These are phyloP conservation scores for Onychostoma macrolepis DNA, from an alignment of 2,113 vertebrate genomes.

Conservation along the genomic window DNA sequence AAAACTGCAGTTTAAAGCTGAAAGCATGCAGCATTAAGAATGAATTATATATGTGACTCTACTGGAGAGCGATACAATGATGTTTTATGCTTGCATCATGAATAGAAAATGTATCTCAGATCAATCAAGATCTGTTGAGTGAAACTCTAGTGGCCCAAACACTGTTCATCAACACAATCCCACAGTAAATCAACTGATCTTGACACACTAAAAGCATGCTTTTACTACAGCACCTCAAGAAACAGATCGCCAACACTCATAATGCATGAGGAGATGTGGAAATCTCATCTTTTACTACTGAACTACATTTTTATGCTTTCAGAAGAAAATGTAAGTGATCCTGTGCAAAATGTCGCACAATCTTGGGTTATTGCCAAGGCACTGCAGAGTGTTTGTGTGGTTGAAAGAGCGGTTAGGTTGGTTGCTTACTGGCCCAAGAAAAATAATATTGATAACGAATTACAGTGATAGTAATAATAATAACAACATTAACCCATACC, in stretches of 20 bases:
- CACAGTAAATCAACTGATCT: not conserved
- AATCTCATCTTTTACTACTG: not conserved
- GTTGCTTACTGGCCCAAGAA: not conserved
- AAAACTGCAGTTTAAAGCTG: not conserved
- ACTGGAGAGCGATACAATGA: not conserved
- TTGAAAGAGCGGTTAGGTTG: too few relatives aligned
- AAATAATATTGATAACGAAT: not conserved
- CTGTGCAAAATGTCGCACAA: not conserved
- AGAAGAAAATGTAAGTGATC: not conserved
- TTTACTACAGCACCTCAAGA: not conserved
- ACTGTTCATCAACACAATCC: not conserved
- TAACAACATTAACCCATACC: conserved; percentile 73
- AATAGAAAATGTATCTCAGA: not conserved
- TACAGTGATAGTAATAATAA: not conserved
- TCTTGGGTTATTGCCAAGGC: not conserved
- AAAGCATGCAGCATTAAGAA: conserved; percentile 3
- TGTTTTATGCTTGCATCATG: not conserved
- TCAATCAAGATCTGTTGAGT: not conserved
- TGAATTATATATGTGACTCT: conserved; percentile 11
- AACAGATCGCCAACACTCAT: not conserved
- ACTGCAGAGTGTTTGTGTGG: not conserved
- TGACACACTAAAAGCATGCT: not conserved
- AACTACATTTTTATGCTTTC: conserved; percentile 3
- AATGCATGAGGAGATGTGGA: not conserved
- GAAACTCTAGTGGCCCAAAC: not conserved